Evolutionary conservation across 2,797 vertebrate genomes (phyloP).

Genomic region (Spinus pinus): DNA sequence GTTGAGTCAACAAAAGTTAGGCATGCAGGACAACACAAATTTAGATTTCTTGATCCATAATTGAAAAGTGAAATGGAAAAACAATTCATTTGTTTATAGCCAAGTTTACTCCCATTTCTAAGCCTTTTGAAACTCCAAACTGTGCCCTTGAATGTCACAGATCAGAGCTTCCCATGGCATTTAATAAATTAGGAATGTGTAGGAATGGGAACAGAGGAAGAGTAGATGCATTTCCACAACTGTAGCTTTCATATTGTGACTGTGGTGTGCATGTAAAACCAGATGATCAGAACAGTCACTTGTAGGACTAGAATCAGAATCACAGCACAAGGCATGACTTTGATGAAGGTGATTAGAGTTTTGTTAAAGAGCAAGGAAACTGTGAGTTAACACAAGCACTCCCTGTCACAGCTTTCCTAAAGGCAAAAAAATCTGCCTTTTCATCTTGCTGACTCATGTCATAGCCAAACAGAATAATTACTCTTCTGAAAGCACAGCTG

Average conservation of each 20-base stretch:
- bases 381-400: background rate
- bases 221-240: background rate
- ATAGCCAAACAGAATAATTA: background rate
- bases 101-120: background rate
- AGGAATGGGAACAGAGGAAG: background rate
- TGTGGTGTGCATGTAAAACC: background rate
- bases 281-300: background rate
- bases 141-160: background rate
- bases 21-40: background rate
- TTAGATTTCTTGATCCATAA: background rate
- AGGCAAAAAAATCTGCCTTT: background rate
- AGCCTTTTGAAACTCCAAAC: background rate
- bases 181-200: background rate
- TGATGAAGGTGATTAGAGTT: background rate
- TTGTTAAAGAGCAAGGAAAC: background rate
- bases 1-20: background rate
- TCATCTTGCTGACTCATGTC: background rate
- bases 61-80: background rate
- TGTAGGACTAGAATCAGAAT: background rate
- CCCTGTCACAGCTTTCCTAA: background rate
- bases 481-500: background rate
- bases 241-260: background rate
- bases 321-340: background rate
- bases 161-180: background rate
- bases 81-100: background rate